Evolutionary conservation across 2,113 vertebrate genomes (phyloP), one percentile per base, ranked within the genome.

Genomic region (Oreotrochilus melanogaster): DNA sequence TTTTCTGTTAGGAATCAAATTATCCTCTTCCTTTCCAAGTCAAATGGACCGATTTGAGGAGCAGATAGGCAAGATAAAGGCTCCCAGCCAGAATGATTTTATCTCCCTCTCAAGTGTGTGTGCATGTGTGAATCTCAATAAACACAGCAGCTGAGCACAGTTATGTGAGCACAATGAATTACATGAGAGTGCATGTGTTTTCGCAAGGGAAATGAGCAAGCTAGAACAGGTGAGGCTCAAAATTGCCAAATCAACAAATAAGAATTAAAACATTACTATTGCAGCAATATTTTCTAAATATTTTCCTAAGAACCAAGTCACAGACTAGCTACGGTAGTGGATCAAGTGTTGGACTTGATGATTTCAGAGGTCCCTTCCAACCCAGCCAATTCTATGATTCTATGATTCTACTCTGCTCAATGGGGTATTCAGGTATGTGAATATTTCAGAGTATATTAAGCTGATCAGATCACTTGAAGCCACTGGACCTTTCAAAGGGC

Each of bases 11-110:
- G 65, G 69, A 90, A 88, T 92, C 47, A 84, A 94, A 96, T 93
- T 83, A 86, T 96, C 56, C 30, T 89, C 81, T 95, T 95, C 93
- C 82, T 93, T 93, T 95, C 93, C 61, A 84, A 93, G 88, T 93
- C 85, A 96, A 92, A 95, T 86, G 57, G 71, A 72, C 43, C 33
- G 24, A 60, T 93, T 35, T 94, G 75, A 94, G 85, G 51, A 89
- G 80, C 21, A 79, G 74, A 88, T 62, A 94, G 78, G 75, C 50
- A 76, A 95, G 85, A 89, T 92, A 93, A 85, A 93, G 43, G 47
- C 35, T 88, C 75, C 67, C 21, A 89, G 58, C 16, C 75, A 73
- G 64, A 30, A 47, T 62, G 86, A 80, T 88, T 93, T 94, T 93
- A 92, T 88, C 78, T 95, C n/a, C 9, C 33, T 94, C 72, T 71